Base-by-base conservation (phyloP, 2,113 vertebrate genomes). In the Nanger granti region DNA sequence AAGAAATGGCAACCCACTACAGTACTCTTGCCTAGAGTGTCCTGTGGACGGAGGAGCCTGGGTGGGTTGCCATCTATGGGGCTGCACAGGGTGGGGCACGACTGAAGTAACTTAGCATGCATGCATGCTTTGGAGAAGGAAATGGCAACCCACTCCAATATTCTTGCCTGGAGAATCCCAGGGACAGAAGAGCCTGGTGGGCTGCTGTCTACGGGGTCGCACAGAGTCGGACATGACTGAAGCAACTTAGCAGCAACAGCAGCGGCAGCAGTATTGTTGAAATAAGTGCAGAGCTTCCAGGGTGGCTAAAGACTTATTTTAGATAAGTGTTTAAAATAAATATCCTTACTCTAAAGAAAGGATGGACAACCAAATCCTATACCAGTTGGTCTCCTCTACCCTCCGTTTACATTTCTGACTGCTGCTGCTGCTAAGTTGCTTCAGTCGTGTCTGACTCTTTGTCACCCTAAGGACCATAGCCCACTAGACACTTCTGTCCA, bases 321-420 rank as follows among this genome's bases (percentile, higher is more conserved):
- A 86, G 41, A 0, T 47, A 62, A 82, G 9, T 52, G 11, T 55
- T 59, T 57, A 95, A 96, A 95, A 85, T 96, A 91, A 87, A 90
- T 88, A 91, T 79, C 31, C 83, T 90, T 91, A 84, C n/a, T 90
- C 87, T 90, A 97, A 95, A 94, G 64, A 34, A 97, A 96, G 24
- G 44, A 96, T 64, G 31, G 79, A 64, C 22, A 94, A 79, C 6
- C 3, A 87, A 37, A 62, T 28, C n/a, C 60, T 64, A 89, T 7
- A 84, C 31, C 60, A 93, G 54, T 24, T 95, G 59, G 44, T 89
- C 86, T 96, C 31, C 18, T 92, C 6, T 79, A 87, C 12, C 17
- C 12, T n/a, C 49, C 83, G 52, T 57, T 87, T 87, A 85, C 9
- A n/a, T 73, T 93, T 91, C 59, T 87, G 54, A 95, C n/a, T 66